Evolutionary conservation across 2,797 vertebrate genomes (phyloP).

Genomic region (Pseudochaenichthys georgianus): DNA sequence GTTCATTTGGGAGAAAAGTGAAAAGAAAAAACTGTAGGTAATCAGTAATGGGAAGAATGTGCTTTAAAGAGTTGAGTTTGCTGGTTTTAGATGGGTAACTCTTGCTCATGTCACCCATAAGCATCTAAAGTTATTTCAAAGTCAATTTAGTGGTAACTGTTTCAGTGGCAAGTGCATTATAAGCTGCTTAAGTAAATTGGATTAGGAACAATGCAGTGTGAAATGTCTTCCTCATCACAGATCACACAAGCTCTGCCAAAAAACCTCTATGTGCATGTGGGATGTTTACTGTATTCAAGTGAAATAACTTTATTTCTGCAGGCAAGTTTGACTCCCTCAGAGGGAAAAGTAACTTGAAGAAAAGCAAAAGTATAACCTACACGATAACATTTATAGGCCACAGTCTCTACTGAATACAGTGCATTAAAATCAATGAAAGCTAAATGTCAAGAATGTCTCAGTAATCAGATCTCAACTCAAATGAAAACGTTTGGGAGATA

Average conservation of each 20-base stretch:
- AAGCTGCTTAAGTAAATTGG: constrained; percentile 30
- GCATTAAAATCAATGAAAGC: not conserved
- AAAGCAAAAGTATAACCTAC: not conserved
- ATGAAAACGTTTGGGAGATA: not conserved
- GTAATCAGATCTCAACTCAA: not conserved
- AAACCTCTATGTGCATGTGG: not conserved
- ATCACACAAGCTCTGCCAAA: constrained; percentile 14
- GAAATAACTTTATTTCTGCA: not conserved
- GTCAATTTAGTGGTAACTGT: constrained; percentile 4
- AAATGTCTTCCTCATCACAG: constrained; percentile 23
- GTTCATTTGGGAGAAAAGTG: constrained; percentile 21
- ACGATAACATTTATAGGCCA: not conserved
- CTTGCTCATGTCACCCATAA: constrained; percentile 14
- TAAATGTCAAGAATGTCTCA: not conserved
- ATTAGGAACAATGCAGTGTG: constrained; percentile 33
- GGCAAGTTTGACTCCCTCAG: not conserved
- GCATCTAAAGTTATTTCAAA: constrained; percentile 12
- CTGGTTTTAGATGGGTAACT: constrained; percentile 4
- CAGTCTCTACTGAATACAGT: not conserved
- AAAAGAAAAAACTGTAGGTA: constrained; percentile 2
- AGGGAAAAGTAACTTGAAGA: not conserved
- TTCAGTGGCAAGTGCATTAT: constrained; percentile 11
- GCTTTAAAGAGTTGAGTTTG: constrained; percentile 13
- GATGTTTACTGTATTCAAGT: not conserved
- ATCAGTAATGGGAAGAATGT: constrained; percentile 3